Conservation (phyloP, 2,113 vertebrate species). For the Ursus arctos region DNA sequence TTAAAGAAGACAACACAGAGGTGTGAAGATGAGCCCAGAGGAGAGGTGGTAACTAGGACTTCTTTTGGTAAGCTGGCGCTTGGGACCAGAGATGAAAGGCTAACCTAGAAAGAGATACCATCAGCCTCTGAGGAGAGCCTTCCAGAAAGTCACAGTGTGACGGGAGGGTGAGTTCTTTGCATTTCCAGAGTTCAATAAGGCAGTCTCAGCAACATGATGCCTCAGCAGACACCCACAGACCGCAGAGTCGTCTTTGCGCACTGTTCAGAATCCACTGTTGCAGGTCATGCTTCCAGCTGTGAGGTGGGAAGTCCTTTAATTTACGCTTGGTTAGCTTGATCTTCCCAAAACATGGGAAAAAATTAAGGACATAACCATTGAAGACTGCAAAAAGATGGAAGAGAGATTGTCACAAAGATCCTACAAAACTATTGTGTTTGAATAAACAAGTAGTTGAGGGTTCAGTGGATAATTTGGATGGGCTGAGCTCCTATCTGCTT, state of each 20-base stretch:
- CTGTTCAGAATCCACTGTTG: neutral
- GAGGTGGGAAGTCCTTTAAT: neutral
- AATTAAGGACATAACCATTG: neutral
- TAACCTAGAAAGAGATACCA: neutral
- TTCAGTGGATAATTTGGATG: neutral
- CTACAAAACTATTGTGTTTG: neutral
- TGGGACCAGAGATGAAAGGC: neutral
- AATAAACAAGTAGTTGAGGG: neutral
- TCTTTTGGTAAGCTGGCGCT: neutral
- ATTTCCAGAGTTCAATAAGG: neutral
- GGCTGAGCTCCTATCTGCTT: neutral
- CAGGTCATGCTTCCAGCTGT: neutral
- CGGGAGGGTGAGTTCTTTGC: neutral
- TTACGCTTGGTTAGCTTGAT: neutral
- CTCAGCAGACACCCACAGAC: neutral
- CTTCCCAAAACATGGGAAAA: slow-evolving; percentile 30
- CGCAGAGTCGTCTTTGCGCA: neutral
- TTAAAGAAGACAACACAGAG: neutral
- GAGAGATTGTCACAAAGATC: neutral
- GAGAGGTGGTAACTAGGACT: neutral
- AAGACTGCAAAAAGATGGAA: neutral
- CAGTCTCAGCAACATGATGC: neutral
- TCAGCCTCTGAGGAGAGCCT: neutral
- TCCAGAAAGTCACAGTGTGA: neutral
- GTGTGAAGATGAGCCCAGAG: neutral